Percentiles rank a stretch among this genome's conserved stretches.
These are phyloP conservation scores for Rousettus madagascariensis DNA, from an alignment of 2,797 vertebrate genomes.

Conservation along the genomic window DNA sequence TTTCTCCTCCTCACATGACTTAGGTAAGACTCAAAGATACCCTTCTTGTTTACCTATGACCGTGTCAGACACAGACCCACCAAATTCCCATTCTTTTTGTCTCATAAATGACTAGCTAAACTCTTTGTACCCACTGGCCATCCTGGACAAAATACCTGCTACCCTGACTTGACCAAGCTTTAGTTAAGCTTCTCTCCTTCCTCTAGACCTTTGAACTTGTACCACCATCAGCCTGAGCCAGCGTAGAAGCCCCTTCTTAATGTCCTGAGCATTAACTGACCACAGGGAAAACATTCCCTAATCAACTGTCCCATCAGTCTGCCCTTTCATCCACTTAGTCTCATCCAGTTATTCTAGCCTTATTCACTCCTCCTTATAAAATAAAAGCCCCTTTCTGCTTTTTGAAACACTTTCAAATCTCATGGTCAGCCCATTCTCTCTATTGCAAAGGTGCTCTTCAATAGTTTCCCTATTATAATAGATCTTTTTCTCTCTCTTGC, in stretches of 20 bases:
- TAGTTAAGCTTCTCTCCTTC: not conserved
- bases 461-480: not conserved
- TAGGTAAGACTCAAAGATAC: not conserved
- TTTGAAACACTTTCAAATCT: not conserved
- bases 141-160: not conserved
- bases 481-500: not conserved
- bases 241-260: not conserved
- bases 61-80: not conserved
- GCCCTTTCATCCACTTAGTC: not conserved
- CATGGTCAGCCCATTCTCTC: not conserved
- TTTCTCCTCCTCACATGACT: not conserved
- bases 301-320: not conserved
- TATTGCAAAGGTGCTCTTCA: not conserved
- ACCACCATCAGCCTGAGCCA: not conserved
- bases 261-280: not conserved
- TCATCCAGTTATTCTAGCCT: not conserved
- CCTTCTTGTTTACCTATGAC: not conserved
- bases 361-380: not conserved
- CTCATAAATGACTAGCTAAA: not conserved
- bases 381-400: not conserved
- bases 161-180: not conserved
- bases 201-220: not conserved
- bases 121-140: not conserved
- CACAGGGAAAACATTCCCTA: not conserved
- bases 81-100: constrained; percentile 1